Evolutionary conservation across 2,888 invertebrate genomes (phyloP), one percentile per base, ranked within the genome.

Genomic region (Platerodrilus igneus): DNA sequence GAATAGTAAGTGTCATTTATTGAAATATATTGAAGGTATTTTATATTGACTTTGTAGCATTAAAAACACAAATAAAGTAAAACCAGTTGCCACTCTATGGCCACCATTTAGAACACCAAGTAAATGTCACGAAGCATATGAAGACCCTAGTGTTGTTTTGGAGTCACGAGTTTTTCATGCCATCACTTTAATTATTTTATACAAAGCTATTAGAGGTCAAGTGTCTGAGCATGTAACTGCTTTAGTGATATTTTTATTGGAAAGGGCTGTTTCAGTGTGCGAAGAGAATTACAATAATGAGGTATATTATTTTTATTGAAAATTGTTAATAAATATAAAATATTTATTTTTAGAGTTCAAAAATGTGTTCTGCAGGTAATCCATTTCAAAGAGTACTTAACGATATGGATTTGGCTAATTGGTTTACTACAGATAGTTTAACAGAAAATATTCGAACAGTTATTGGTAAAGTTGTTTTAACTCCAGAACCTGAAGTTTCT

Each of bases 201-300:
- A 86, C 68, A 86, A 91, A 62, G 88, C 89, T 41, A 83, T 89
- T 33, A 79, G 82, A 60, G 81, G 80, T 8, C 75, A 78, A 46
- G 76, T 87, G 40, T 85, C 90, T 28, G 95, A 96, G 68, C 90
- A 92, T 67, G 81, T 92, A 55, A 76, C 94, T 56, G 89, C 92
- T 35, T 71, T 94, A 41, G 80, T 87, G 30, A 75, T 94, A 9
- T 93, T 90, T 66, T 76, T 96, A 40, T 71, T 96, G 45, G 88
- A 91, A 66, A 83, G 91, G 66, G 86, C 89, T 17, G 79, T 90
- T 4, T 75, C 58, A 6, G 52, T 70, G 69, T 37, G 66, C 67
- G 6, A 65, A 67, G 52, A 52, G n/a, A 35, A 63, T 35, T 61
- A 63, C 11, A 66, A 68, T 34, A 64, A 70, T 59, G 64, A 68